These are phyloP conservation scores for Steromphala cineraria DNA, from an alignment of 2,888 invertebrate species.

Conservation along the genomic window DNA sequence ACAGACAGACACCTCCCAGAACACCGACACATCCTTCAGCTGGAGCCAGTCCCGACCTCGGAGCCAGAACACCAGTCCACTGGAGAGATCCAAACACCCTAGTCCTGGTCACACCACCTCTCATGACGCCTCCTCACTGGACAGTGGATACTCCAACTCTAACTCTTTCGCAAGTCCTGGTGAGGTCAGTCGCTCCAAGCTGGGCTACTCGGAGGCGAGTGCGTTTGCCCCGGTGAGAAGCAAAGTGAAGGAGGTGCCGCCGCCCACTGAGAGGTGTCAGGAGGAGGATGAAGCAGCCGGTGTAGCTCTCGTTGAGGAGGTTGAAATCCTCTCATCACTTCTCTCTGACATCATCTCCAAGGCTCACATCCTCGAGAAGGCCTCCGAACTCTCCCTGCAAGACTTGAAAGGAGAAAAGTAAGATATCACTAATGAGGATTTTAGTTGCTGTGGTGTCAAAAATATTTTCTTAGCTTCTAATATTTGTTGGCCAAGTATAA, in stretches of 20 bases:
- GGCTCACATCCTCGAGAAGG: slow-evolving; percentile 50
- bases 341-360: slow-evolving; percentile 43
- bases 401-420: slow-evolving; percentile 57
- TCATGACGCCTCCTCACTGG: neutral
- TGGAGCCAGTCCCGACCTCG: slow-evolving; percentile 9
- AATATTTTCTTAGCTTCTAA: too few species aligned
- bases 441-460: too few species aligned
- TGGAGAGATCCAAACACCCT: neutral
- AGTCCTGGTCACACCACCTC: neutral
- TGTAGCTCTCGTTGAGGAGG: neutral
- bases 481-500: too few species aligned
- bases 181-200: slow-evolving; percentile 24
- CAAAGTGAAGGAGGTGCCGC: neutral
- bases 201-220: slow-evolving; percentile 42
- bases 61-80: neutral
- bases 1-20: neutral
- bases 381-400: slow-evolving; percentile 48
- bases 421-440: slow-evolving; percentile 16
- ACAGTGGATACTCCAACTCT: neutral
- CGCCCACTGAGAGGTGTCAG: neutral
- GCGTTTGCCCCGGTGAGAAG: slow-evolving; percentile 46
- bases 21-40: neutral
- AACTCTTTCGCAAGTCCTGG: neutral
- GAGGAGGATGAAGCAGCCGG: neutral
- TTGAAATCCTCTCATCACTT: slow-evolving; percentile 30